Percentiles rank a stretch among this genome's conserved stretches.
Evolutionary conservation across 2,797 vertebrate genomes (phyloP).

Genomic region (Trichosurus vulpecula): DNA sequence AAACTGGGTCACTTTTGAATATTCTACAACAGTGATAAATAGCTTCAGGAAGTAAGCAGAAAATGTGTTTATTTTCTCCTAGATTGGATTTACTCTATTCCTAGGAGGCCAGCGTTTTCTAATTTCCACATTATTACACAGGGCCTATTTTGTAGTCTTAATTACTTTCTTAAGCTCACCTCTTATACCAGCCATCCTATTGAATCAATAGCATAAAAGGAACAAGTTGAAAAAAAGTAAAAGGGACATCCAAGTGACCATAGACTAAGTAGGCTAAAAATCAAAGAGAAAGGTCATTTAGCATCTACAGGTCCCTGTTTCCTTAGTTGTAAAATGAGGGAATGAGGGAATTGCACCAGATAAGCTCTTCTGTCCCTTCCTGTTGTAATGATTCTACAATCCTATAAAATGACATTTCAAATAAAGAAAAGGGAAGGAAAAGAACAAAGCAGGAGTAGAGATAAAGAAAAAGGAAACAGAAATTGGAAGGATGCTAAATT

Average conservation of each 20-base stretch:
- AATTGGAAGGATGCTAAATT: not conserved
- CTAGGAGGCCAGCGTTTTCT: slow-evolving; percentile 34
- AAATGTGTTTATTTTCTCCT: slow-evolving; percentile 13
- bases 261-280: not conserved
- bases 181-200: not conserved
- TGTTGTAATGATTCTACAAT: not conserved
- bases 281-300: not conserved
- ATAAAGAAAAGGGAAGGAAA: not conserved
- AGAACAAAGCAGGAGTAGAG: not conserved
- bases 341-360: not conserved
- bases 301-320: not conserved
- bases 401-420: not conserved
- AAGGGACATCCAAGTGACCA: not conserved
- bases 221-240: not conserved
- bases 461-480: slow-evolving; percentile 40
- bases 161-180: slow-evolving; percentile 53
- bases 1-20: not conserved
- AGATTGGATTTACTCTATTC: slow-evolving; percentile 42
- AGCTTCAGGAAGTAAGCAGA: not conserved
- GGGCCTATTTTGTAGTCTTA: slow-evolving; percentile 34
- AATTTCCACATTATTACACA: slow-evolving; percentile 28
- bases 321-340: not conserved
- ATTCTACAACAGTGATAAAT: not conserved
- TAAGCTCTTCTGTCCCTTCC: not conserved
- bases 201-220: slow-evolving; percentile 26